phyloP scores from a whole-genome alignment of 2,888 invertebrate genomes.

The Vesta saturnalis region DNA sequence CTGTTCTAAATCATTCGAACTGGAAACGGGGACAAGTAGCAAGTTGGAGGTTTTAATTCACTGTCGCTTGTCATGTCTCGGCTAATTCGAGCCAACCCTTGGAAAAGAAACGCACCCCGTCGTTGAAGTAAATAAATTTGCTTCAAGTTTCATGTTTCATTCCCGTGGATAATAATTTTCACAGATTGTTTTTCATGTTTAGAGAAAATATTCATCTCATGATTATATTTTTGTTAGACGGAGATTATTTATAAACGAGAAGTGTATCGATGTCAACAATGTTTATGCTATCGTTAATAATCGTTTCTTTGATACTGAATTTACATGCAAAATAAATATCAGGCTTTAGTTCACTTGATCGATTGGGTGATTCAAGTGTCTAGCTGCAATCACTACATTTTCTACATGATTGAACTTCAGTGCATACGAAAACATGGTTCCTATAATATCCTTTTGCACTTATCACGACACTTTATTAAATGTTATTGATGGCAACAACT shows the following conservation, averaged over 20 bases:
- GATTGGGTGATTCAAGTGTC: conserved; percentile 47
- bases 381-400: conserved; percentile 48
- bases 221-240: conserved; percentile 27
- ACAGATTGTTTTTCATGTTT: conserved; percentile 43
- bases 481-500: conserved; percentile 48
- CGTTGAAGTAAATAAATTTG: conserved; percentile 52
- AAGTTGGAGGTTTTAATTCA: conserved; percentile 52
- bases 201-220: conserved; percentile 44
- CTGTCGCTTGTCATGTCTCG: conserved; percentile 50
- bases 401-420: conserved; percentile 44
- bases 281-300: background rate
- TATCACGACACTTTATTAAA: conserved; percentile 45
- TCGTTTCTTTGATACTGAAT: conserved; percentile 5
- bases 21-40: conserved; percentile 45
- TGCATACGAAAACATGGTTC: conserved; percentile 43
- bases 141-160: conserved; percentile 42
- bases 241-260: conserved; percentile 9
- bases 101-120: conserved; percentile 41
- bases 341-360: conserved; percentile 41
- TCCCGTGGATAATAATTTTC: conserved; percentile 46
- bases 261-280: background rate
- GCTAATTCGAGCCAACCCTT: conserved; percentile 48
- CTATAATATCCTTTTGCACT: conserved; percentile 36
- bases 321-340: conserved; percentile 31
- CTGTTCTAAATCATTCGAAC: conserved; percentile 54